Evolutionary conservation across 2,797 vertebrate genomes (phyloP).

Genomic region (Galagoides demidoff): DNA sequence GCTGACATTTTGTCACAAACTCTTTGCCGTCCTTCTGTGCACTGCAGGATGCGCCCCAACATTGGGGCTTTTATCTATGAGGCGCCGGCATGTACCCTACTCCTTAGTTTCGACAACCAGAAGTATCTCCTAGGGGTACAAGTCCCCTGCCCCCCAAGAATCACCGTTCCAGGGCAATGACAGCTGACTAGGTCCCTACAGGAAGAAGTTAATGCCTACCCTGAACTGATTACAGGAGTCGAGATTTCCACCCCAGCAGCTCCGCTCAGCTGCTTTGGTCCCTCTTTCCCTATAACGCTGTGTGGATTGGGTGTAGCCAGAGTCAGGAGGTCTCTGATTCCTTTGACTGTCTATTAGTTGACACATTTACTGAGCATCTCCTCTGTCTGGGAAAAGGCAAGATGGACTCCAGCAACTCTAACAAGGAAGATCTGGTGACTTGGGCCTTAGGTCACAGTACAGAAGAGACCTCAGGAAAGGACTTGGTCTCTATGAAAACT

Average conservation of each 20-base stretch:
- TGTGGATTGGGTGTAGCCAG: neutral
- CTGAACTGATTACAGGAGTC: neutral
- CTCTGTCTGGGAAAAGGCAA: neutral
- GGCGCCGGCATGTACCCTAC: neutral
- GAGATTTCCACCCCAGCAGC: neutral
- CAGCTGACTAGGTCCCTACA: neutral
- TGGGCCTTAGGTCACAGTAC: neutral
- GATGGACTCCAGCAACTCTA: neutral
- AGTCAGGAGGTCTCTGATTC: neutral
- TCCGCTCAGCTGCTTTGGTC: neutral
- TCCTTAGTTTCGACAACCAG: neutral
- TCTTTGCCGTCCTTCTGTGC: neutral
- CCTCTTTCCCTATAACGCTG: neutral
- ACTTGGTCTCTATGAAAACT: neutral
- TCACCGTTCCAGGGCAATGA: neutral
- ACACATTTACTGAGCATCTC: neutral
- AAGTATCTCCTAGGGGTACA: neutral
- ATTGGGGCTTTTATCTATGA: neutral
- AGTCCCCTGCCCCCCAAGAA: accelerated
- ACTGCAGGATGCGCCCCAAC: neutral
- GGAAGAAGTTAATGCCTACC: neutral
- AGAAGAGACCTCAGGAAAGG: neutral
- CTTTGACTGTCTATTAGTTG: neutral
- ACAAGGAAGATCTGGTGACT: neutral
- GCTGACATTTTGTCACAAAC: neutral